Evolutionary conservation across 92 coral and sea anemone species (phyloP), one percentile per base, ranked within the genome.

Genomic region (Umimayanthus kanabou): DNA sequence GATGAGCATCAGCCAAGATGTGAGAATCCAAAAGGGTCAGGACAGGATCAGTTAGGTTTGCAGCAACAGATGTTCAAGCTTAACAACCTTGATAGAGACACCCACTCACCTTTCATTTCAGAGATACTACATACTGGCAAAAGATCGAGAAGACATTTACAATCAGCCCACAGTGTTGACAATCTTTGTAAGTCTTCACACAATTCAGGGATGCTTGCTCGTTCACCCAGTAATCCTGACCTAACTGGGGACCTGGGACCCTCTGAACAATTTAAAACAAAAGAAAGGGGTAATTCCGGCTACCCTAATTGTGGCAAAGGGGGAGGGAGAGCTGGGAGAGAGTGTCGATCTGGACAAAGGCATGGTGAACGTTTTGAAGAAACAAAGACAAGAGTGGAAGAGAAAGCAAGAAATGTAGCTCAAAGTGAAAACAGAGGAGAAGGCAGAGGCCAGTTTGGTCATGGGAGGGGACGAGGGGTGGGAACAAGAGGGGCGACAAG

Each of bases 81-180:
- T 2, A 53, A 30, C 69, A 22, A 18, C 67, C 43, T 0, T 18
- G 20, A 28, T 5, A 43, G 58, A 49, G 39, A 55, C 33, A 29
- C 3, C 69, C 70, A 69, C 4, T 18, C 84, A 26, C 4, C 58
- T 66, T 81, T 73, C 77, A 73, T 9, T 39, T 6, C 28, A 20
- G 23, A 26, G 37, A n/a, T 47, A 16, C 9, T 39, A 47, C 1
- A n/a, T 77, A n/a, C 20, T 7, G 65, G 9, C 64, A n/a, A 77
- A 40, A 65, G n/a, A 30, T 29, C 45, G 37, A 25, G 11, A 74
- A 69, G 42, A 22, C 77, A 3, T 6, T 22, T 70, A 16, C 73
- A 16, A 67, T 37, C 86, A 82, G 77, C 86, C 39, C 29, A 16
- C 43, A 82, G 77, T 69, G 77, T 82, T 82, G 86, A 69, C 77